A percentile compares a stretch with the other conserved stretches of the same genome.
These are phyloP conservation scores for Ophion costatus DNA, from an alignment of 2,888 invertebrate species.

Conservation along the genomic window DNA sequence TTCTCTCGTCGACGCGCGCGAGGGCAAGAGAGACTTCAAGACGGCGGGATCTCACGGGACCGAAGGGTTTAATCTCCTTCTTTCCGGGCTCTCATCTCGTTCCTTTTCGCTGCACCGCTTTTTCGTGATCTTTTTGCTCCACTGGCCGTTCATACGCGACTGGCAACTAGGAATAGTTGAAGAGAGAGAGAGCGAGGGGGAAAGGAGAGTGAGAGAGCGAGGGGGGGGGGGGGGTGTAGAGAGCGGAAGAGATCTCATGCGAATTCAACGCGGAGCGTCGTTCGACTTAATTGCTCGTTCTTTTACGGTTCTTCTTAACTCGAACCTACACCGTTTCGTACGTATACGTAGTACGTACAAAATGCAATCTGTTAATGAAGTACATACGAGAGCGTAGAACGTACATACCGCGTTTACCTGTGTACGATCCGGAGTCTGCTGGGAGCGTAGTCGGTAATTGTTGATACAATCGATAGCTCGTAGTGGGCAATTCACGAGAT, in stretches of 20 bases:
- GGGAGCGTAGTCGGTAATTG: slow-evolving; percentile 60
- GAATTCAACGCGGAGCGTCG: slow-evolving; percentile 58
- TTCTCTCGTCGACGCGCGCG: slow-evolving; percentile 59
- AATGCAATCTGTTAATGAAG: neutral
- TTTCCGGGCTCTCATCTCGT: slow-evolving; percentile 38
- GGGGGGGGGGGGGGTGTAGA: neutral
- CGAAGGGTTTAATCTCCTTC: slow-evolving; percentile 78
- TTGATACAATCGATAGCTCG: slow-evolving; percentile 70
- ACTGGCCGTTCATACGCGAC: slow-evolving; percentile 34
- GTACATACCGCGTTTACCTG: slow-evolving; percentile 1
- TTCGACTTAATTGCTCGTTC: slow-evolving; percentile 68
- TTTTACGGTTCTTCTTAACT: slow-evolving; percentile 65
- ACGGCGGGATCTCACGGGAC: slow-evolving; percentile 77
- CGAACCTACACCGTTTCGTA: neutral
- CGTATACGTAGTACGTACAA: slow-evolving; percentile 9
- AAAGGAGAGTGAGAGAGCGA: slow-evolving; percentile 22
- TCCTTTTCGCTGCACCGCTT: slow-evolving; percentile 12
- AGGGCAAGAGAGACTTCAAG: slow-evolving; percentile 1
- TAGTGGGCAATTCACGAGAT: slow-evolving; percentile 56
- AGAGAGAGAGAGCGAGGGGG: slow-evolving; percentile 1
- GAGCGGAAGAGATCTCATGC: slow-evolving; percentile 52
- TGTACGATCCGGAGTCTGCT: neutral
- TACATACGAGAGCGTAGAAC: neutral
- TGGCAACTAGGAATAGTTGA: slow-evolving; percentile 37
- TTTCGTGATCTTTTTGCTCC: slow-evolving; percentile 34